phyloP scores from a whole-genome alignment of 2,888 invertebrate species.

The Perdita meconis region DNA sequence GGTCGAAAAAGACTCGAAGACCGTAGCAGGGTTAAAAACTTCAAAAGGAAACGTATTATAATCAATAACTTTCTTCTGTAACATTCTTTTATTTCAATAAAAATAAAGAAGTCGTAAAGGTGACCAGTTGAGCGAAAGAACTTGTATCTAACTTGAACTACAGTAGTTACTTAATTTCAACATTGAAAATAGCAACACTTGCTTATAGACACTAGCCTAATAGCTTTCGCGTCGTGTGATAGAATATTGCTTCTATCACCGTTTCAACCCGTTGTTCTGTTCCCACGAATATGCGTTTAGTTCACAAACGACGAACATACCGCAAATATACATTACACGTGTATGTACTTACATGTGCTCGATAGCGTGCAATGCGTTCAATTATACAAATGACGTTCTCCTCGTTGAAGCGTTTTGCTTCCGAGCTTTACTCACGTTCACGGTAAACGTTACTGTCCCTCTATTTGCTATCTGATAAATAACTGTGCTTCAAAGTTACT shows the following conservation, averaged over 20 bases:
- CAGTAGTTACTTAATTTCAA: too few relatives aligned
- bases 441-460: slow-evolving; percentile 30
- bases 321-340: not conserved
- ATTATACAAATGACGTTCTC: slow-evolving; percentile 33
- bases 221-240: not conserved
- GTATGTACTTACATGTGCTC: not conserved
- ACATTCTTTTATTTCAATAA: too few relatives aligned
- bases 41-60: too few relatives aligned
- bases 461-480: slow-evolving; percentile 35
- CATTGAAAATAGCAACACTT: too few relatives aligned
- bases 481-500: slow-evolving; percentile 26
- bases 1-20: too few relatives aligned
- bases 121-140: too few relatives aligned
- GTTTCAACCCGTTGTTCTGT: not conserved
- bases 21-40: too few relatives aligned
- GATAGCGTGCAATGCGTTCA: slow-evolving; percentile 9
- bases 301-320: not conserved
- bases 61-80: too few relatives aligned
- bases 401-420: slow-evolving; percentile 4
- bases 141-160: too few relatives aligned
- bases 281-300: not conserved
- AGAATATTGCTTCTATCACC: not conserved
- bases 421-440: slow-evolving; percentile 6
- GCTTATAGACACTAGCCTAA: too few relatives aligned
- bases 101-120: too few relatives aligned